These are phyloP conservation scores for Tyto alba DNA, from an alignment of 2,113 vertebrate genomes.

Conservation along the genomic window DNA sequence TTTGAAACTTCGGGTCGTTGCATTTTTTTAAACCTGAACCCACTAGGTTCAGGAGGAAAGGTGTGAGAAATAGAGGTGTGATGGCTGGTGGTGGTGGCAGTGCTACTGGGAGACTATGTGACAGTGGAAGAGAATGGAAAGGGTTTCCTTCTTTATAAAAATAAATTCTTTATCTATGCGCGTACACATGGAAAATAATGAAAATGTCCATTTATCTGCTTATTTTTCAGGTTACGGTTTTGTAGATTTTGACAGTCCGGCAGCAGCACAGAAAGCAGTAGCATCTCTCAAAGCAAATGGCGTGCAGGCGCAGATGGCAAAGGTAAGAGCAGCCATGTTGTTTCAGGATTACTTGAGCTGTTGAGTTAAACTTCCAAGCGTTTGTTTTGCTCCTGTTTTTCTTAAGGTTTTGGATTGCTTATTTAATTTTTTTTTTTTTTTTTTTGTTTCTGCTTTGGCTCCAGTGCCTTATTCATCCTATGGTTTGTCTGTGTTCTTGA, in stretches of 20 bases:
- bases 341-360: not conserved
- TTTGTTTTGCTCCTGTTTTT: not conserved
- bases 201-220: slow-evolving; percentile 8
- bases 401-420: not conserved
- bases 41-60: not conserved
- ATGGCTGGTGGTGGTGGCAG: not conserved
- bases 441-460: not conserved
- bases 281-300: slow-evolving; percentile 96
- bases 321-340: slow-evolving; percentile 74
- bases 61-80: not conserved
- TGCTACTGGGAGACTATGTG: not conserved
- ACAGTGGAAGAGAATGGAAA: not conserved
- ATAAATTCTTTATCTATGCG: not conserved
- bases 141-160: not conserved
- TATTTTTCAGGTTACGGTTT: slow-evolving; percentile 90
- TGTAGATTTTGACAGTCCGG: slow-evolving; percentile 98
- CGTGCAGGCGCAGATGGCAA: slow-evolving; percentile 99
- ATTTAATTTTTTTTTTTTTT: not conserved
- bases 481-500: not conserved
- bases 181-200: not conserved
- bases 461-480: not conserved
- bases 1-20: not conserved
- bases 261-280: slow-evolving; percentile 98
- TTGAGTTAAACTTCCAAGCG: not conserved
- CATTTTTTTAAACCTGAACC: not conserved